These are phyloP conservation scores for Laodelphax striatellus DNA, from an alignment of 1,140 invertebrate species.

Conservation along the genomic window DNA sequence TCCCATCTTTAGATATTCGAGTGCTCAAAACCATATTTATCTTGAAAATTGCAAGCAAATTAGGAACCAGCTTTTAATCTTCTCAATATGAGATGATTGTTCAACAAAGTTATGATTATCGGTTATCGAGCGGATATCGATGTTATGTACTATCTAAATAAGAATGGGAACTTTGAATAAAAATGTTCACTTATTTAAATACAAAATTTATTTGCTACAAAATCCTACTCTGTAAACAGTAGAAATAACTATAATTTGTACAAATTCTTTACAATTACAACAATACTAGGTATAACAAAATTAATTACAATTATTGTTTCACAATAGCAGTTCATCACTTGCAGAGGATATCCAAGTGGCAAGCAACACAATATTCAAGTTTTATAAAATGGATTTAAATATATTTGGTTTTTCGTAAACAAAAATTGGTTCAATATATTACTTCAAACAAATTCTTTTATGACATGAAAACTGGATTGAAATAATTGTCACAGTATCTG, in stretches of 20 bases:
- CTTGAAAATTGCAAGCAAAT: no score
- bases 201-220: background rate
- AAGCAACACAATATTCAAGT: background rate
- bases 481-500: no score
- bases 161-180: no score
- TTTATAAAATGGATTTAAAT: background rate
- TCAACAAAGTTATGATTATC: no score
- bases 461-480: no score
- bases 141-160: no score
- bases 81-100: no score
- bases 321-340: background rate
- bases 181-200: background rate
- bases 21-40: no score
- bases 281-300: background rate
- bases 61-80: no score
- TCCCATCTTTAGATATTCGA: no score
- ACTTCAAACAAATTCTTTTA: no score
- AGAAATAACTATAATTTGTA: conserved; percentile 2
- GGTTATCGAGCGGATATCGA: no score
- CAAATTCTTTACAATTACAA: background rate
- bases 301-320: background rate
- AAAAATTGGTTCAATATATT: background rate
- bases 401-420: background rate
- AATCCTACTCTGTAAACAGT: background rate
- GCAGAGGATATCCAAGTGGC: background rate